Evolutionary conservation across 1,140 invertebrate genomes (phyloP), one percentile per base, ranked within the genome.

Genomic region (Propsilocerus akamusi): DNA sequence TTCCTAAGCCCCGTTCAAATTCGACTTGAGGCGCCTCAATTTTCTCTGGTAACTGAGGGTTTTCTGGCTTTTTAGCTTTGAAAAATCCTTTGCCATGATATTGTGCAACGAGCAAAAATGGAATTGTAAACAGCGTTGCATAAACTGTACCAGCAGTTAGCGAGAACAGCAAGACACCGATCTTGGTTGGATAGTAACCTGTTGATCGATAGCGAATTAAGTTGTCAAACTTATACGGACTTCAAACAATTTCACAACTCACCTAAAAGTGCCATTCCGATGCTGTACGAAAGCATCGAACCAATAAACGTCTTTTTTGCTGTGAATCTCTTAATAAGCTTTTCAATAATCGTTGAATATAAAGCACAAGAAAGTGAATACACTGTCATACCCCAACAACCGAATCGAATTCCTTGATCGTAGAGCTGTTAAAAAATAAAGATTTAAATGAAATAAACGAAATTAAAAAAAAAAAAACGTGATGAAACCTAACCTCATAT

Each of bases 91-190:
- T 75, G 12, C 79, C 75, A 59, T 90, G 86, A 62, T 89, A 90
- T 56, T 82, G 75, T 14, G 86, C 84, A 24, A 90, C 74, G 25
- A 90, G 59, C n/a, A 89, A 66, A 58, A 87, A 89, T 12, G 86
- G 86, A 74, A 90, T 85, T 0, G 86, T 90, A 53, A 89, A 89
- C 5, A 89, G 64, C 0, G 86, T 88, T 4, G 85, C 82, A 59
- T 89, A 90, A 74, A 88, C 83, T 20, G 89, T 77, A 0, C 86
- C 86, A 4, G 82, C 81, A 2, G 79, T 75, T 59, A 75, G 76
- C 2, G 81, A 84, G 51, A 85, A 81, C 0, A 83, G 48, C 10
- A 86, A 73, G 1, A 83, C 81, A n/a, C 75, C 77, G 49, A 70
- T 67, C 47, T 72, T 77, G 50, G 80, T 74, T 48, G 77, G 72